Evolutionary conservation across 2,888 invertebrate genomes (phyloP).

Genomic region (Sesamia inferens): DNA sequence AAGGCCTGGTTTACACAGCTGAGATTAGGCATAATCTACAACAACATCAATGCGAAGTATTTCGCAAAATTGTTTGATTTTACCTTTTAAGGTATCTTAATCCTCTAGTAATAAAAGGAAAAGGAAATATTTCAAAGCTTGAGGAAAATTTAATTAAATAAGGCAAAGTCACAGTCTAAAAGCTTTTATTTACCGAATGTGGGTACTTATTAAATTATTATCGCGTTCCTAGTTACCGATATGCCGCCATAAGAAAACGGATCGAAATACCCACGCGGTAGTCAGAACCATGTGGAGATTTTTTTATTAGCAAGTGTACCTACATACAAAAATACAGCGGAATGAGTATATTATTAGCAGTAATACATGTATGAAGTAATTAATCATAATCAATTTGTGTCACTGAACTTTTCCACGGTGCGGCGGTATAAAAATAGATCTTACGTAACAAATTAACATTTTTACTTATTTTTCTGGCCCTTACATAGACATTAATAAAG

Average conservation of each 20-base stretch:
- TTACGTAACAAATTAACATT: background rate
- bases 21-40: too few species aligned
- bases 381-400: conserved; percentile 49
- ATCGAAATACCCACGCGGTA: conserved; percentile 18
- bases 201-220: background rate
- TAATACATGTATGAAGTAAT: conserved; percentile 23
- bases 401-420: conserved; percentile 25
- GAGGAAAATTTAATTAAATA: conserved; percentile 24
- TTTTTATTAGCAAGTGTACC: conserved; percentile 32
- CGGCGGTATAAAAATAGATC: conserved; percentile 17
- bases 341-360: conserved; percentile 23
- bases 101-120: conserved; percentile 14
- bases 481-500: background rate
- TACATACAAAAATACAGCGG: conserved; percentile 15
- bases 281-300: conserved; percentile 42
- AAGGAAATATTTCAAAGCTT: conserved; percentile 3
- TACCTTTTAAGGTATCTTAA: conserved; percentile 3
- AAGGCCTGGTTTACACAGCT: too few species aligned
- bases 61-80: conserved; percentile 14
- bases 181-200: conserved; percentile 8
- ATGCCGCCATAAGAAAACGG: background rate
- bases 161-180: conserved; percentile 6
- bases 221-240: conserved; percentile 1
- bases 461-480: too few species aligned
- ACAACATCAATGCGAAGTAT: conserved; percentile 12